Conservation (phyloP, 2,113 vertebrate genomes). For the Mesembrinibis cayennensis region DNA sequence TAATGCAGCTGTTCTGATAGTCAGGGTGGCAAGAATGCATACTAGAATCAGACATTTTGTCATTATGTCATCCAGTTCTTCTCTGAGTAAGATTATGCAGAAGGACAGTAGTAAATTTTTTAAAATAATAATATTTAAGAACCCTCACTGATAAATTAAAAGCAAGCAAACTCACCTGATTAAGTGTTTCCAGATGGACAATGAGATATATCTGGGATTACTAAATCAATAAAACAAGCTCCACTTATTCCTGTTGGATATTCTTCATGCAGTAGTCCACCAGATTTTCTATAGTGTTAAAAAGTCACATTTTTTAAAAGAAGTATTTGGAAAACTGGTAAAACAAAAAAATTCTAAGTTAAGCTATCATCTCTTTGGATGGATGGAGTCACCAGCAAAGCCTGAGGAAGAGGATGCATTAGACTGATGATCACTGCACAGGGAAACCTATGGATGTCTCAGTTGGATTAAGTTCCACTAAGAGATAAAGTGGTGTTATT, state of each 20-base stretch:
- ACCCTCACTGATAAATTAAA: background rate
- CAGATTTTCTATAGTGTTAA: background rate
- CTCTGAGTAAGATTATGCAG: background rate
- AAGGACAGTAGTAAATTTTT: background rate
- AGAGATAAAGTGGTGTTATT: background rate
- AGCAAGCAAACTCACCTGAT: background rate
- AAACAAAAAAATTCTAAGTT: background rate
- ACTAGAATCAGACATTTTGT: background rate
- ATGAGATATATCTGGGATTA: background rate
- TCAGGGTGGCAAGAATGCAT: background rate
- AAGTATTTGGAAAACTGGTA: background rate
- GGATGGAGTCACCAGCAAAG: background rate
- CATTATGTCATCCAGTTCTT: background rate
- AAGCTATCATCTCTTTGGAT: background rate
- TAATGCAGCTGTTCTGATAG: background rate
- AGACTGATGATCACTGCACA: background rate
- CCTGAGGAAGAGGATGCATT: background rate
- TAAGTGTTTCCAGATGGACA: background rate
- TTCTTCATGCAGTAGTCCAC: background rate
- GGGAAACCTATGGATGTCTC: background rate
- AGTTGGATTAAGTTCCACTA: background rate
- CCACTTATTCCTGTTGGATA: background rate
- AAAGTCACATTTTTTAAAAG: background rate
- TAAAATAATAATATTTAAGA: background rate
- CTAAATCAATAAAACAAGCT: background rate